Evolutionary conservation across 2,113 vertebrate species (phyloP).

Genomic region (Notarius quadriscutis): DNA sequence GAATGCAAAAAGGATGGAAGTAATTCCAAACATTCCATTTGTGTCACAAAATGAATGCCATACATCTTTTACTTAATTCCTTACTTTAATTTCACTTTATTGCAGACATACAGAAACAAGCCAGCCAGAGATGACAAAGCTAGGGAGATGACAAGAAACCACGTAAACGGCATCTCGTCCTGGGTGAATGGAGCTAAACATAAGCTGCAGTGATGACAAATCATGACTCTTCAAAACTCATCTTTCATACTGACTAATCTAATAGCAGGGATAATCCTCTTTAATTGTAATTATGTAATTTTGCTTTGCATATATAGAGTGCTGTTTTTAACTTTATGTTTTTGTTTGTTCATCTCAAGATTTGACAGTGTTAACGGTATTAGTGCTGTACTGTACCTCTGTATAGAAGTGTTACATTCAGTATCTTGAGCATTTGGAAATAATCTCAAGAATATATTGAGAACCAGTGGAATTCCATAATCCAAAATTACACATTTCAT

Average conservation of each 20-base stretch:
- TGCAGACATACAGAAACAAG: constrained; percentile 79
- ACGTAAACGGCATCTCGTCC: constrained; percentile 71
- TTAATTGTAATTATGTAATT: constrained; percentile 29
- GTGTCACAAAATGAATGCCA: not conserved
- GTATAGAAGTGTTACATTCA: not conserved
- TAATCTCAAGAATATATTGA: not conserved
- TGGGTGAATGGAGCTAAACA: constrained; percentile 71
- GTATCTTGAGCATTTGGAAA: not conserved
- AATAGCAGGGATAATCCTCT: constrained; percentile 46
- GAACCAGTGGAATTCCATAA: not conserved
- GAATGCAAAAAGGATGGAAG: not conserved
- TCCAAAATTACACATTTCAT: not conserved
- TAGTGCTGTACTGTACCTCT: constrained; percentile 15
- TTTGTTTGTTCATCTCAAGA: constrained; percentile 36
- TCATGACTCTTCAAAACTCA: constrained; percentile 8
- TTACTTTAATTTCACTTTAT: constrained; percentile 2
- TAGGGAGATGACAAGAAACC: constrained; percentile 73
- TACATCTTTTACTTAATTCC: not conserved
- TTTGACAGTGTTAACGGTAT: not conserved
- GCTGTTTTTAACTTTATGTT: constrained; percentile 45
- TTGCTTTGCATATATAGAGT: constrained; percentile 47
- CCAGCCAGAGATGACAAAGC: constrained; percentile 57
- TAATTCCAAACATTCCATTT: not conserved
- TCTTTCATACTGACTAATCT: constrained; percentile 31
- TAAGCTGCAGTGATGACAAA: constrained; percentile 72